Percentiles rank a stretch among this genome's conserved stretches.
phyloP scores from a whole-genome alignment of 2,888 invertebrate species.

The Xestia sexstrigata region DNA sequence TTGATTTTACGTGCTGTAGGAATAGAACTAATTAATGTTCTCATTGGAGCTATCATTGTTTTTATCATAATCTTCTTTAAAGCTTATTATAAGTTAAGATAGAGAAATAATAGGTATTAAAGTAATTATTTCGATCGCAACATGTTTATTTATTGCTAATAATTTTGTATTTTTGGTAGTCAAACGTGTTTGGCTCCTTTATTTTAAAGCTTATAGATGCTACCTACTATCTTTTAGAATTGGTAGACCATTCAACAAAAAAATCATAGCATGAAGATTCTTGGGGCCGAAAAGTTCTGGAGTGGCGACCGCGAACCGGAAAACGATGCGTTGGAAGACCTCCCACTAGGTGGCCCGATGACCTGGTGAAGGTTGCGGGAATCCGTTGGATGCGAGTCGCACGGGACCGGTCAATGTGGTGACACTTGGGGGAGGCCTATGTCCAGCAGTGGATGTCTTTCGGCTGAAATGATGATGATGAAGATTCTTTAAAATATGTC shows the following conservation, averaged over 20 bases:
- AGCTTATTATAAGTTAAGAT: background rate
- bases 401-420: too few species aligned
- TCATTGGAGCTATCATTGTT: background rate
- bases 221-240: background rate
- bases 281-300: too few species aligned
- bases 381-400: too few species aligned
- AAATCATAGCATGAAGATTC: background rate
- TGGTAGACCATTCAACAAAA: background rate
- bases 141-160: constrained; percentile 1
- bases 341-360: too few species aligned
- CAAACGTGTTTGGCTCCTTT: constrained; percentile 2
- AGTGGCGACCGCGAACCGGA: too few species aligned
- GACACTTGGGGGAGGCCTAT: too few species aligned
- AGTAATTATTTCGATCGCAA: background rate
- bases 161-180: background rate
- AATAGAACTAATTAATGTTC: background rate
- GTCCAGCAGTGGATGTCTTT: too few species aligned
- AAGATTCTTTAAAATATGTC: background rate
- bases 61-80: background rate
- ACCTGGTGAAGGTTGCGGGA: too few species aligned
- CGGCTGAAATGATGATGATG: too few species aligned
- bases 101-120: background rate
- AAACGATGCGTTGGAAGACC: too few species aligned
- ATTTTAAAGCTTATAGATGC: background rate
- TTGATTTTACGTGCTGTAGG: background rate